Percentiles rank a stretch among this genome's conserved stretches.
Evolutionary conservation across 1,140 invertebrate genomes (phyloP).

Genomic region (Musca vetustissima): DNA sequence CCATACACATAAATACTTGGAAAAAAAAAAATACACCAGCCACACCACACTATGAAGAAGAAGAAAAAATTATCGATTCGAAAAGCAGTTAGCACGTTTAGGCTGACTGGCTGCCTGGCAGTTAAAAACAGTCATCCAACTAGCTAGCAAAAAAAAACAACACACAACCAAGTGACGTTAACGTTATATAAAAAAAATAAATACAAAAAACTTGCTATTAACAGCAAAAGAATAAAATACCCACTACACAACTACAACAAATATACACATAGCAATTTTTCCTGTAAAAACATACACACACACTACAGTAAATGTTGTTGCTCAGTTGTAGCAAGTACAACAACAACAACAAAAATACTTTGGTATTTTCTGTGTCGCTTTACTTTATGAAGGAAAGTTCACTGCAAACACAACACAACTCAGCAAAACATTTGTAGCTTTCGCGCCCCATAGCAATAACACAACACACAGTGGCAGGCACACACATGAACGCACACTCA

Average conservation of each 20-base stretch:
- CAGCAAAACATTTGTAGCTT: not conserved
- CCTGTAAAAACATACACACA: not conserved
- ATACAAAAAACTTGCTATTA: not conserved
- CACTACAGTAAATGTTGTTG: too few species aligned
- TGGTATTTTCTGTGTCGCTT: not conserved
- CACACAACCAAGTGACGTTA: slow-evolving; percentile 10
- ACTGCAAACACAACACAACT: too few species aligned
- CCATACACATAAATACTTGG: too few species aligned
- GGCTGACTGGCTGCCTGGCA: not conserved
- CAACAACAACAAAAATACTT: not conserved
- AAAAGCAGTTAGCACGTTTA: slow-evolving; percentile 23
- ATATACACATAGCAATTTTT: not conserved
- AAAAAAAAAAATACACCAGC: too few species aligned
- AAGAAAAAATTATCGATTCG: slow-evolving; percentile 20
- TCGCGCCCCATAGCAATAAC: too few species aligned
- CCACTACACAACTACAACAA: not conserved
- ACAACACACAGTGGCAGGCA: too few species aligned
- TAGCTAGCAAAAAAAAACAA: not conserved
- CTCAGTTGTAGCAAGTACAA: too few species aligned
- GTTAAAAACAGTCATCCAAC: slow-evolving; percentile 4
- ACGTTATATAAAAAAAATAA: slow-evolving; percentile 21
- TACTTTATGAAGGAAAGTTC: slow-evolving; percentile 8
- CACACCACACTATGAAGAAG: not conserved
- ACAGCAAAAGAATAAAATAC: not conserved
- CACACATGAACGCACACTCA: too few species aligned